Evolutionary conservation across 2,797 vertebrate genomes (phyloP).

Genomic region (Cossypha dichroa): DNA sequence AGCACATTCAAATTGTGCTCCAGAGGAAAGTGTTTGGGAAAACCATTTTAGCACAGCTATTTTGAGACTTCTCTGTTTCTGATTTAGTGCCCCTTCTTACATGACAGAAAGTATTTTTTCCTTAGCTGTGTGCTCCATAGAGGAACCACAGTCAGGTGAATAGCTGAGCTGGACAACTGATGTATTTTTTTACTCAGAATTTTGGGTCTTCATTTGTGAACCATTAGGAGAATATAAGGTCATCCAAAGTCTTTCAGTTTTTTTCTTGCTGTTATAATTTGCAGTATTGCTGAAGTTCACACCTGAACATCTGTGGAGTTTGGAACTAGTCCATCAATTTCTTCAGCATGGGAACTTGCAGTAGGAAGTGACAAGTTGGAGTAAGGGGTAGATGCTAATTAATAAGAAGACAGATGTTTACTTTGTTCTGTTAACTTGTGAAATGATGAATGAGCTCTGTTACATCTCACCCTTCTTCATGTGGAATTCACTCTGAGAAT

Average conservation of each 20-base stretch:
- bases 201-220: conserved; percentile 1
- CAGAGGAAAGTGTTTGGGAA: neutral
- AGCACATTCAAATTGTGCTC: neutral
- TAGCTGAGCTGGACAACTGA: neutral
- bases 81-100: neutral
- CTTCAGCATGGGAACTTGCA: neutral
- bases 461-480: conserved; percentile 46
- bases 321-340: neutral
- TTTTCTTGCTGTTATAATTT: conserved; percentile 14
- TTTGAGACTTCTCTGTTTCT: neutral
- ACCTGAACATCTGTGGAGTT: neutral
- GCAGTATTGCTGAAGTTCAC: neutral
- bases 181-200: conserved; percentile 31
- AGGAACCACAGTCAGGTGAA: neutral
- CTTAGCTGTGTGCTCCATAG: neutral
- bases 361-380: conserved; percentile 9
- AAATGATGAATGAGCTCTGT: conserved; percentile 38
- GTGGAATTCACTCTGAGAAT: conserved; percentile 45
- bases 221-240: neutral
- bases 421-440: conserved; percentile 50
- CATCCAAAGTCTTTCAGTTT: neutral
- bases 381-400: neutral
- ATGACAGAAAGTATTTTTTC: neutral
- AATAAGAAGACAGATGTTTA: conserved; percentile 28
- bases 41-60: neutral